Evolutionary conservation across 2,888 invertebrate species (phyloP).

Genomic region (Cyrtodaria siliqua): DNA sequence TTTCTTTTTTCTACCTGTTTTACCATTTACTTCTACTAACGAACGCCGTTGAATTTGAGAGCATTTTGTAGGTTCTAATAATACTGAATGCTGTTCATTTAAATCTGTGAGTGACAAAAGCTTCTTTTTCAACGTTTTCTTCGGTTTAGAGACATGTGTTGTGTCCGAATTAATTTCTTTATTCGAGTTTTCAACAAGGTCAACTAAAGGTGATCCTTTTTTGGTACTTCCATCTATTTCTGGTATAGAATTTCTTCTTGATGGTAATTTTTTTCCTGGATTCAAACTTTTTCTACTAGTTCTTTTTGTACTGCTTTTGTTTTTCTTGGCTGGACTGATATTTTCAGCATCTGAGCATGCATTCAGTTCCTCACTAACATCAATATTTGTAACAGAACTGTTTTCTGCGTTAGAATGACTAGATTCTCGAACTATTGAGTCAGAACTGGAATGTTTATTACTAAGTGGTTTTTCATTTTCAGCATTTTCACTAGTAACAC

Average conservation of each 20-base stretch:
- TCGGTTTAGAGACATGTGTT: constrained; percentile 9
- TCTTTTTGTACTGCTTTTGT: constrained; percentile 8
- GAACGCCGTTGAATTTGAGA: constrained; percentile 46
- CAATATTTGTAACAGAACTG: neutral
- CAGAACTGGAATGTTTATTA: neutral
- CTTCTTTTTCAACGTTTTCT: constrained; percentile 62
- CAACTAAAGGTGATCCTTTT: neutral
- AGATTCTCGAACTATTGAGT: neutral
- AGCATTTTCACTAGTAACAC: neutral
- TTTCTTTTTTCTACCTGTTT: constrained; percentile 2
- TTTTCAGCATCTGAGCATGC: constrained; percentile 9
- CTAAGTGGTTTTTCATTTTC: neutral
- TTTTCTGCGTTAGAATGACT: neutral
- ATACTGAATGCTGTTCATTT: constrained; percentile 61
- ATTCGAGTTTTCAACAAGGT: too few species aligned
- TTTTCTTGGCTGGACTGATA: neutral
- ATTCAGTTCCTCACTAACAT: too few species aligned
- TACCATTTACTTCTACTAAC: constrained; percentile 7
- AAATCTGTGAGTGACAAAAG: constrained; percentile 64
- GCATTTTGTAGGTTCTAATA: constrained; percentile 64
- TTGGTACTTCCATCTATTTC: neutral
- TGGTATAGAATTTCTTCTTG: too few species aligned
- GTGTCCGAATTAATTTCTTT: too few species aligned
- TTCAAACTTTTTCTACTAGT: neutral
- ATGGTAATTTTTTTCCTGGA: neutral